Base-by-base conservation (phyloP, 1,140 invertebrate genomes). In the Ctenoplectra terminalis region DNA sequence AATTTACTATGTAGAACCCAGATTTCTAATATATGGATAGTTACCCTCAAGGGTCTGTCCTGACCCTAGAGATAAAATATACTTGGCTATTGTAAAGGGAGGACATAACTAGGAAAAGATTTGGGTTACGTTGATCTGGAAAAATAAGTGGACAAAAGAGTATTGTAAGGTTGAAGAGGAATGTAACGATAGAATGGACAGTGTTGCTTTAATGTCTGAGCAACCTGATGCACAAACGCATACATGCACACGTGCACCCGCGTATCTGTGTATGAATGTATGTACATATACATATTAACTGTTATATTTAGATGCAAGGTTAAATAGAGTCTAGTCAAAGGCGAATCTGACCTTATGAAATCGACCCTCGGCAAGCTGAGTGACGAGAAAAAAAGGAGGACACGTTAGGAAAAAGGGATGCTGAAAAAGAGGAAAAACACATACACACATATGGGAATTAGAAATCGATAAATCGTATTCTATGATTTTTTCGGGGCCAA, bases 401-500 rank as follows among this genome's bases (percentile, higher is more conserved):
- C 3, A 54, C 31, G 34, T 9, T 66, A 76, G n/a, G 58, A 43
- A 50, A 48, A 20, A 29, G 17, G 20, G 58, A 46, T 7, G 48
- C 6, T 29, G 29, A n/a, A 40, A 52, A 52, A 54, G 15, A 17
- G 34, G 15, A 23, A 37, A 37, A 63, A 34, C 34, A 63, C 4
- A 66, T n/a, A 40, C n/a, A 15, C 11, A 63, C 29, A 37, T 15
- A 20, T 46, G 46, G 26, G n/a, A 23, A 50, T 63, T 61, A 74
- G 58, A 74, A 34, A 20, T 81, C 79, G 81, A 63, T 61, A 15
- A 77, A 76, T 56, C 73, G 73, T 85, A 88, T 90, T 72, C 85
- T 90, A 84, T 89, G 84, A 88, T 81, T 89, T 90, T 73, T 88
- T 85, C 77, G 90, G 90, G 90, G 88, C 89, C 90, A 90, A 90